Conservation (phyloP, 1,140 invertebrate species). For the Drosophila suzukii region DNA sequence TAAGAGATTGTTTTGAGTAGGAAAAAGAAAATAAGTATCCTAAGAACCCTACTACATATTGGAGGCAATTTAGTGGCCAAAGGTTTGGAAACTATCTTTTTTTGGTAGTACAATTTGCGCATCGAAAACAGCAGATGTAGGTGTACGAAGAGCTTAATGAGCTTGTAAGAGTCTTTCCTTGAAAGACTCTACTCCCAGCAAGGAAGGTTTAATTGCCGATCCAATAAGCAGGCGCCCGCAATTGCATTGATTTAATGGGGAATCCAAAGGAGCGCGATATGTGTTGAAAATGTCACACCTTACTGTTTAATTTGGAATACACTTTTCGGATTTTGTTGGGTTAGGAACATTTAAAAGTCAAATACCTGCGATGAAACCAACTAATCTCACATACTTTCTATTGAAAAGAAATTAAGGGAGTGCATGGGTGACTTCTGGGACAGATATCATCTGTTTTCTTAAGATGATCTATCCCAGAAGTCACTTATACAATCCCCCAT, state of each 20-base stretch:
- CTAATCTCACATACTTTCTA: background rate
- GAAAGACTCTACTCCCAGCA: constrained; percentile 77
- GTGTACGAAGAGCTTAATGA: constrained; percentile 20
- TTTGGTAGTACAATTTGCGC: background rate
- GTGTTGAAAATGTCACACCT: background rate
- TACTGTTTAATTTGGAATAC: background rate
- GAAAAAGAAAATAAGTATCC: background rate
- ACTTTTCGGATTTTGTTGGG: constrained; percentile 3
- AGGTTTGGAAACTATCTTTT: background rate
- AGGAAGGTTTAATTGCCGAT: constrained; percentile 61
- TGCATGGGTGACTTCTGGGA: background rate
- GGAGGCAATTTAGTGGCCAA: constrained; percentile 37
- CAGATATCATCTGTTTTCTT: background rate
- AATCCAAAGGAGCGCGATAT: background rate
- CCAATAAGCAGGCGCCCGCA: constrained; percentile 31
- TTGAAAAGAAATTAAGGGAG: background rate
- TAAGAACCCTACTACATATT: constrained; percentile 44
- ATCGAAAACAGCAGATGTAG: constrained; percentile 2
- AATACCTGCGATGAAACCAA: background rate
- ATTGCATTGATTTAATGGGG: constrained; percentile 72
- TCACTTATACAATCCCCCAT: background rate
- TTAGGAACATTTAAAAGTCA: constrained; percentile 4
- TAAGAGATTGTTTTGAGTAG: constrained; percentile 10
- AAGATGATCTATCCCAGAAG: constrained; percentile 18
- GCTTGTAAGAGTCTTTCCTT: constrained; percentile 23